Evolutionary conservation across 2,797 vertebrate species (phyloP).

Genomic region (Megaceryle alcyon): DNA sequence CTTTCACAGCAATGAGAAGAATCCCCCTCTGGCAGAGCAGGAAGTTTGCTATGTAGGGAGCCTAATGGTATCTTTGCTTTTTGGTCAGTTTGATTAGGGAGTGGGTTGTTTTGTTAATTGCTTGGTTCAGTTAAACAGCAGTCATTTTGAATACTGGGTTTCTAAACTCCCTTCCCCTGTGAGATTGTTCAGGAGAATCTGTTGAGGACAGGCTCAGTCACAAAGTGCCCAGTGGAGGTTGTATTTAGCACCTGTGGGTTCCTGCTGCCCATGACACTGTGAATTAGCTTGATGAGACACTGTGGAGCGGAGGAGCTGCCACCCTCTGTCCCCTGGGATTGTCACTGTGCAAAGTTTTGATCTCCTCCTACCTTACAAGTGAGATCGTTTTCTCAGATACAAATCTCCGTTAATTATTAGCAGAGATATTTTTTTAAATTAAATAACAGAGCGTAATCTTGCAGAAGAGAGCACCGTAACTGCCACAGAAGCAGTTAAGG

Average conservation of each 20-base stretch:
- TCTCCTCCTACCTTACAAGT: slow-evolving; percentile 41
- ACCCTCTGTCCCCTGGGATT: not conserved
- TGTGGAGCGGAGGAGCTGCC: not conserved
- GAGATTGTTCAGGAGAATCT: not conserved
- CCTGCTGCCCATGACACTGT: not conserved
- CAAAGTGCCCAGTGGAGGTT: not conserved
- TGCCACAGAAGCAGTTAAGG: slow-evolving; percentile 53
- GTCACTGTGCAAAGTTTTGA: not conserved
- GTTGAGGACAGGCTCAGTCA: not conserved
- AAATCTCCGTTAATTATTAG: slow-evolving; percentile 34
- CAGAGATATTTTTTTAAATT: not conserved
- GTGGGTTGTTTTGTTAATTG: not conserved
- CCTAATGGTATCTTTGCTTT: not conserved
- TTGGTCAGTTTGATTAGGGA: not conserved
- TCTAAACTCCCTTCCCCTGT: not conserved
- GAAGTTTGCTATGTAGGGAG: not conserved
- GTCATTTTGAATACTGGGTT: accelerated
- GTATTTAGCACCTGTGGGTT: slow-evolving; percentile 1
- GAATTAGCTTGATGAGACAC: slow-evolving; percentile 4
- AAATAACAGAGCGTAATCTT: slow-evolving; percentile 21
- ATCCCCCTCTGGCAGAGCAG: not conserved
- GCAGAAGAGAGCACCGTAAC: not conserved
- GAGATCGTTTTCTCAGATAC: slow-evolving; percentile 30
- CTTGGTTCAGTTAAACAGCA: not conserved
- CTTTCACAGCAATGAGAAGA: not conserved